phyloP scores from a whole-genome alignment of 2,797 vertebrate genomes.

The Heliangelus exortis region DNA sequence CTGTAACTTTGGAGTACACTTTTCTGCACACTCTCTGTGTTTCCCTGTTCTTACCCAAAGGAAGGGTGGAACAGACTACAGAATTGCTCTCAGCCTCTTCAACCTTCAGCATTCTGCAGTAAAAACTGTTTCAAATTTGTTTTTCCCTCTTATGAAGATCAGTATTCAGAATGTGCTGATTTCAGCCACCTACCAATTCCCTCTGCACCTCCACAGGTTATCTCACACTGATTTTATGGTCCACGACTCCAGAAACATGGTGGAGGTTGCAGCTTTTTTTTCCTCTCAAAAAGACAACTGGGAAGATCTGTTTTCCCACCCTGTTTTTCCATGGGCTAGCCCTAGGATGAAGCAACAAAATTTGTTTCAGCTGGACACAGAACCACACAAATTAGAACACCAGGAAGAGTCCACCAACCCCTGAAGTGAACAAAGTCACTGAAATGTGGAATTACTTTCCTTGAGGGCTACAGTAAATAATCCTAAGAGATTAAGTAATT shows the following conservation, averaged over 20 bases:
- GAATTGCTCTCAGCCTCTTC: background rate
- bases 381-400: constrained; percentile 34
- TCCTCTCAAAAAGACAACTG: constrained; percentile 20
- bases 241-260: background rate
- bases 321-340: background rate
- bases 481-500: background rate
- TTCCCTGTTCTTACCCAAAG: background rate
- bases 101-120: background rate
- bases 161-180: background rate
- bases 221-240: background rate
- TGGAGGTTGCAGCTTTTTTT: background rate
- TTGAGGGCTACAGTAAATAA: constrained; percentile 48
- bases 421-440: constrained; percentile 23
- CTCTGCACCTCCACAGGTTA: background rate
- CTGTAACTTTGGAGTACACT: background rate
- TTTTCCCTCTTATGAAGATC: background rate
- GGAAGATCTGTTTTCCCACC: background rate
- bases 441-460: constrained; percentile 53
- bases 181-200: background rate
- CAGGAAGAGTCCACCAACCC: constrained; percentile 12
- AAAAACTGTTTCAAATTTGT: background rate
- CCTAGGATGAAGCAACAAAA: constrained; percentile 29
- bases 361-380: constrained; percentile 45
- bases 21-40: background rate
- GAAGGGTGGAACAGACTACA: background rate